Percentiles rank a stretch among this genome's conserved stretches.
Conservation (phyloP, 2,888 invertebrate species). For the Amphipyra berbera region DNA sequence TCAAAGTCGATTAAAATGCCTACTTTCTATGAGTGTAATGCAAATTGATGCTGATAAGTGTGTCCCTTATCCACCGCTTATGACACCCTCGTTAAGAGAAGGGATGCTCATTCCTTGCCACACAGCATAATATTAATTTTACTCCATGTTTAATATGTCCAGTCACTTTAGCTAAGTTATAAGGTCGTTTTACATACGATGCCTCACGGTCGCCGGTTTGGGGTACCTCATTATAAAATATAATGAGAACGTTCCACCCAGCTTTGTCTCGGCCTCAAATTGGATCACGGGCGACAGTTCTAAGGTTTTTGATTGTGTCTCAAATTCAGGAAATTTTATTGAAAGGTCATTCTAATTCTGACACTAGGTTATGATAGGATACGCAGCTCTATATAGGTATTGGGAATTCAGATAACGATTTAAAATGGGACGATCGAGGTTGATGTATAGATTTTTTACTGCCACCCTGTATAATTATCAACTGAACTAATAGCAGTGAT, state of each 20-base stretch:
- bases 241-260: constrained; percentile 44
- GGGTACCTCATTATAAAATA: constrained; percentile 54
- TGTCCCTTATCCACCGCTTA: too few relatives aligned
- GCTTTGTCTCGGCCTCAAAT: constrained; percentile 39
- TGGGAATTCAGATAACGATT: too few relatives aligned
- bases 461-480: too few relatives aligned
- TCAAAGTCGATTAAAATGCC: too few relatives aligned
- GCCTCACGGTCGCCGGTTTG: constrained; percentile 20
- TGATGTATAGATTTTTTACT: too few relatives aligned
- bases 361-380: neutral
- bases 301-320: constrained; percentile 4
- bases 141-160: neutral
- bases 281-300: constrained; percentile 29
- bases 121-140: too few relatives aligned
- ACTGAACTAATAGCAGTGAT: too few relatives aligned
- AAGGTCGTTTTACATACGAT: constrained; percentile 37
- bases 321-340: neutral
- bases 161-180: constrained; percentile 19
- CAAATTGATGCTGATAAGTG: too few relatives aligned
- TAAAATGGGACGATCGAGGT: too few relatives aligned
- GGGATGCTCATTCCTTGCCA: too few relatives aligned
- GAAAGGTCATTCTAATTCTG: neutral
- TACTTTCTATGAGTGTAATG: too few relatives aligned
- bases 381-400: neutral
- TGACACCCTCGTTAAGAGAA: too few relatives aligned